Conservation (phyloP, 2,797 vertebrate species). For the Glyptemys insculpta region DNA sequence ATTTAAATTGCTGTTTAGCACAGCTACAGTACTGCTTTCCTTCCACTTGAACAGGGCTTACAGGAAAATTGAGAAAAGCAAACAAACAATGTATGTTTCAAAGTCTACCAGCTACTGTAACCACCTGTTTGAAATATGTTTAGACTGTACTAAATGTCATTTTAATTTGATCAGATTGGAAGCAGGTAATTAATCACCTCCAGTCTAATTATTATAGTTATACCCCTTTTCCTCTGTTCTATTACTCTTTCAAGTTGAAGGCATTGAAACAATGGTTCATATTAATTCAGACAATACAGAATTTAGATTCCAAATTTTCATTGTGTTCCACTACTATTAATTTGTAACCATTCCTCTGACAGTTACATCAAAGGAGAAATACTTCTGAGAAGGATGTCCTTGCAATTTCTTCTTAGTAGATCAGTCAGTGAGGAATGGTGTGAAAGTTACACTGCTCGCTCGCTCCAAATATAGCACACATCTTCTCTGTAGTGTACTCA, state of each 20-base stretch:
- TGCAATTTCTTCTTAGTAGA: neutral
- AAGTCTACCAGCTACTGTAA: neutral
- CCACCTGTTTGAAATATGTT: neutral
- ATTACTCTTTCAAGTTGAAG: neutral
- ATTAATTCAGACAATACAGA: neutral
- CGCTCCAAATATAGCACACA: constrained; percentile 42
- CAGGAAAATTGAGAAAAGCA: constrained; percentile 13
- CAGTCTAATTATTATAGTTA: neutral
- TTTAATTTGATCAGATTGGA: neutral
- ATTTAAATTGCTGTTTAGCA: neutral
- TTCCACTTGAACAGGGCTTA: constrained; percentile 14
- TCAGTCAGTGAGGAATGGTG: constrained; percentile 13
- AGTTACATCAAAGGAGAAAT: neutral
- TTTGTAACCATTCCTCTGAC: constrained; percentile 9
- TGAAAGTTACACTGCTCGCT: constrained; percentile 12
- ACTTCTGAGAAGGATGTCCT: neutral
- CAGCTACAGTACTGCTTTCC: neutral
- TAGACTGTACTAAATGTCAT: constrained; percentile 3
- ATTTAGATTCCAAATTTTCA: neutral
- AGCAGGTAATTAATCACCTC: neutral
- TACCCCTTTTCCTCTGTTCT: neutral
- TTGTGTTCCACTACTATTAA: neutral
- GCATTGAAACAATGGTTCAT: neutral
- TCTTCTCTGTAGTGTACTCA: neutral
- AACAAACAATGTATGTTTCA: neutral